Percentiles rank a stretch among this genome's conserved stretches.
phyloP scores from a whole-genome alignment of 2,888 invertebrate genomes.

The Lamellibrachia columna region DNA sequence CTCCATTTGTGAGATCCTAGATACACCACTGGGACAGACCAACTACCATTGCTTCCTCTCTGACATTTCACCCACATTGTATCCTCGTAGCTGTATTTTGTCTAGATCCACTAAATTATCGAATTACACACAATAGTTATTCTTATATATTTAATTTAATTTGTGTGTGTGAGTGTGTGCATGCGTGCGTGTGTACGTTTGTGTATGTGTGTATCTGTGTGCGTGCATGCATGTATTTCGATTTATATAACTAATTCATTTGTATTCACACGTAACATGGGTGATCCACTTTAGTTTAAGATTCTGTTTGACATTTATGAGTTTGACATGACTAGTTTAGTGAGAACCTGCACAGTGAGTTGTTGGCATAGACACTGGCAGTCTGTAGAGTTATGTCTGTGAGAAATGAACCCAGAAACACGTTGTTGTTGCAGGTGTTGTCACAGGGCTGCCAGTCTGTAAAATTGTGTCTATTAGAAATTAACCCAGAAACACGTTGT shows the following conservation, averaged over 20 bases:
- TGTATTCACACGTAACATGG: background rate
- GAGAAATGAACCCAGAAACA: too few relatives aligned
- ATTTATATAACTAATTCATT: background rate
- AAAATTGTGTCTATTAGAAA: too few relatives aligned
- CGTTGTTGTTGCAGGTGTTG: background rate
- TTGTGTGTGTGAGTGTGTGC: background rate
- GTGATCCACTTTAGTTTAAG: background rate
- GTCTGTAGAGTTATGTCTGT: background rate
- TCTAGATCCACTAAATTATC: background rate
- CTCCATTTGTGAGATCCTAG: too few relatives aligned
- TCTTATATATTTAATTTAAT: background rate
- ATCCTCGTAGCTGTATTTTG: background rate
- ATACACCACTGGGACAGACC: too few relatives aligned
- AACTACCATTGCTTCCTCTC: too few relatives aligned
- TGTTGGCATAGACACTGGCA: background rate
- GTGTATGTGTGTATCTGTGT: background rate
- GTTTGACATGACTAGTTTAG: background rate
- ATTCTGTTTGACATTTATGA: background rate
- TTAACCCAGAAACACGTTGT: too few relatives aligned
- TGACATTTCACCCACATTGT: too few relatives aligned
- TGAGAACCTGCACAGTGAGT: background rate
- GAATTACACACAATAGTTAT: background rate
- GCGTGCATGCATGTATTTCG: background rate
- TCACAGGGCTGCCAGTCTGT: background rate
- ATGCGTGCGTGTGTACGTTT: background rate